Percentiles rank a stretch among this genome's conserved stretches.
Conservation (phyloP, 2,113 vertebrate species). For the Rhinogobius similis region DNA sequence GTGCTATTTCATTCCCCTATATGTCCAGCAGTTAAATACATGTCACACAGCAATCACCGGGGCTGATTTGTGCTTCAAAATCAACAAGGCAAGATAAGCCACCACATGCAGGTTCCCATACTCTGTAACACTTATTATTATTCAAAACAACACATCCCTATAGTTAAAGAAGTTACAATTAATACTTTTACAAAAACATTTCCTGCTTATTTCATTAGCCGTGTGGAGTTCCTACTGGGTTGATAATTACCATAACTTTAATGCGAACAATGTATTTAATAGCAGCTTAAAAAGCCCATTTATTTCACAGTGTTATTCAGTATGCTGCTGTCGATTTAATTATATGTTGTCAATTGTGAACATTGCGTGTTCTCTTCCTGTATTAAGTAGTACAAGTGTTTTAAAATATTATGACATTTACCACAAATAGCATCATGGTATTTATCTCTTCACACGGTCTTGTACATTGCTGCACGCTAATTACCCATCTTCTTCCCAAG, state of each 20-base stretch:
- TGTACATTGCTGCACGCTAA: background rate
- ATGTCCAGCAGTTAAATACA: conserved; percentile 30
- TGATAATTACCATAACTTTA: background rate
- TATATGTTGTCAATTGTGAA: background rate
- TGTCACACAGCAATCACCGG: conserved; percentile 25
- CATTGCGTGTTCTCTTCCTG: background rate
- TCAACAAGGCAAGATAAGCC: conserved; percentile 14
- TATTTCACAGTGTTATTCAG: background rate
- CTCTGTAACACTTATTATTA: background rate
- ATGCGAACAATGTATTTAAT: background rate
- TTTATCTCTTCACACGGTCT: background rate
- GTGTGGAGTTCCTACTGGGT: background rate
- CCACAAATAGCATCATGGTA: background rate
- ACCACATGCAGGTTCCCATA: background rate
- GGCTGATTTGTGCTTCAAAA: conserved; percentile 26
- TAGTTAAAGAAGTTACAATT: no score
- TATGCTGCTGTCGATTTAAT: background rate
- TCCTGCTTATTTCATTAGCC: background rate
- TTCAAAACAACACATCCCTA: background rate
- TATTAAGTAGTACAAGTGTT: background rate
- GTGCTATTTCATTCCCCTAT: conserved; percentile 32
- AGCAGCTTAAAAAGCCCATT: background rate
- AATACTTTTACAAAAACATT: no score
- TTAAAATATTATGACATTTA: background rate
- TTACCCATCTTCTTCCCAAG: conserved; percentile 22